These are phyloP conservation scores for Andrena chrysosceles DNA, from an alignment of 2,888 invertebrate species.

Conservation along the genomic window DNA sequence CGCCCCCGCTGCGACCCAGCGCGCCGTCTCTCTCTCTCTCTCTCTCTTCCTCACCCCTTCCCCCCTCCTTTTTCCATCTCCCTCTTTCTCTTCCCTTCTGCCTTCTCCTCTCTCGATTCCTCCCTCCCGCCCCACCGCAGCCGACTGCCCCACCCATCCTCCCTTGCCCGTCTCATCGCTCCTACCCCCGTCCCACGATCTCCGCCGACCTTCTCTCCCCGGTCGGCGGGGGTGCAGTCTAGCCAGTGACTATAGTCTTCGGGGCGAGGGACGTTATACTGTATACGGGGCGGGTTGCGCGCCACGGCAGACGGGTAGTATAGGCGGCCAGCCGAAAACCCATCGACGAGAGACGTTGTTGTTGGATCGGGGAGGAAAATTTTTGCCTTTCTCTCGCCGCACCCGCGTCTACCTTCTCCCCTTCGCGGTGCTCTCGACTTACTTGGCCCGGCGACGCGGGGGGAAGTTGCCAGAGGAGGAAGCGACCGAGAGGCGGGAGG, in stretches of 20 bases:
- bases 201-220: conserved; percentile 76
- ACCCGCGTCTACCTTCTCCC: neutral
- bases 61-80: conserved; percentile 32
- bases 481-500: conserved; percentile 7
- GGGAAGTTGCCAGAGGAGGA: neutral
- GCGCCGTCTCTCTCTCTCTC: conserved; percentile 77
- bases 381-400: conserved; percentile 38
- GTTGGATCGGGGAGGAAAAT: conserved; percentile 55
- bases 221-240: conserved; percentile 80
- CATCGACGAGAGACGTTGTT: conserved; percentile 64
- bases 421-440: conserved; percentile 26
- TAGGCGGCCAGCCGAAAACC: conserved; percentile 61
- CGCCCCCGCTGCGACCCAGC: conserved; percentile 68
- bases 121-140: conserved; percentile 60
- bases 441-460: conserved; percentile 13
- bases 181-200: conserved; percentile 74
- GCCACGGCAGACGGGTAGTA: conserved; percentile 43
- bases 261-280: conserved; percentile 73
- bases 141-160: conserved; percentile 70
- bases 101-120: conserved; percentile 71
- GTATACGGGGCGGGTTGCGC: conserved; percentile 53
- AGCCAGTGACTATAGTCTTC: conserved; percentile 80
- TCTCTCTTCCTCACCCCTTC: conserved; percentile 74
- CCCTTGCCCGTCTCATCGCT: conserved; percentile 54
- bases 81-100: conserved; percentile 81